Evolutionary conservation across 2,113 vertebrate species (phyloP), one percentile per base, ranked within the genome.

Genomic region (Podarcis raffonei): DNA sequence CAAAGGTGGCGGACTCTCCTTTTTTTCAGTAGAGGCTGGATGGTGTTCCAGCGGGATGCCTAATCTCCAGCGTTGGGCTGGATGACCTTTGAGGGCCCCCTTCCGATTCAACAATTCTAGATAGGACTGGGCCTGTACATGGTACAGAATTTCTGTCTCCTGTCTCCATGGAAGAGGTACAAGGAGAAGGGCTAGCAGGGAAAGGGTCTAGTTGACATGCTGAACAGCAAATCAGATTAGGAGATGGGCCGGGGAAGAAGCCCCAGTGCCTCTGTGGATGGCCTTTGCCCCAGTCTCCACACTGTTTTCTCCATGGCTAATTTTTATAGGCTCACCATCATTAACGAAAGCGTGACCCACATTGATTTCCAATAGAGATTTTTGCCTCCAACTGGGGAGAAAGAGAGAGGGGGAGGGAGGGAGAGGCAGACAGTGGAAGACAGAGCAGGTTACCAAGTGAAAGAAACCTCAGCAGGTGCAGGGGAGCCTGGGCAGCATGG

Each of bases 281-380:
- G 87, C 90, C 90, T 87, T 59, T 42, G 89, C 81, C 69, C 91
- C 20, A 11, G 71, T 91, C 83, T 86, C 15, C 65, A 48, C 11
- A 13, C 87, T 16, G 30, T 35, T 91, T 85, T 89, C 81, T 93
- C 87, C 82, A 1, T 5, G 71, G 75, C 85, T 68, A 30, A 74
- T 91, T 92, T 89, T 89, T 71, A 85, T 85, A 79, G 57, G 86
- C 85, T 59, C 84, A 77, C 83, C 88, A 20, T 90, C 88, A 0
- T 66, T 69, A 91, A 5, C 22, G 74, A 84, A 90, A 68, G 53
- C 23, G 86, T 89, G 94, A 94, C 84, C 6, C 0, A 35, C 87
- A 92, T 66, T 84, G 89, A 92, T 92, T 92, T 87, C 85, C 90
- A 3, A 39, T 12, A 39, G 88, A 13, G 35, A 20, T 57, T 35